A percentile compares a stretch with the other conserved stretches of the same genome.
Evolutionary conservation across 2,888 invertebrate genomes (phyloP).

Genomic region (Drosophila sordidapex): DNA sequence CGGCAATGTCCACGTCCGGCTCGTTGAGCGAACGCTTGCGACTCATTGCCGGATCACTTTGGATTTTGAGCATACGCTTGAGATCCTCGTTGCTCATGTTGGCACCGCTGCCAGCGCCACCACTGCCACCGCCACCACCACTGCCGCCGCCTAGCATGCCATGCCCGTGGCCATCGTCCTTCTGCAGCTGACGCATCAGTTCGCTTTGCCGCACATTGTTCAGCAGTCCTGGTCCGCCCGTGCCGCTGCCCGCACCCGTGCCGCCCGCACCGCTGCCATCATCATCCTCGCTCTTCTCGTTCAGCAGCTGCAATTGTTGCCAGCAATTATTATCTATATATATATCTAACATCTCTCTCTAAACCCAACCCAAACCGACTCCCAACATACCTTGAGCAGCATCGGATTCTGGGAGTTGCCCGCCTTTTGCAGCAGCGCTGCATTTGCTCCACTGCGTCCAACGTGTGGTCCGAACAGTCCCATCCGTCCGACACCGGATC

Average conservation of each 20-base stretch:
- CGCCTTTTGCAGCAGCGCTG: conserved; percentile 70
- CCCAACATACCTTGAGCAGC: conserved; percentile 87
- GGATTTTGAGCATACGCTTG: conserved; percentile 83
- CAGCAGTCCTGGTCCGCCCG: conserved; percentile 78
- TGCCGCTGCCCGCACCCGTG: conserved; percentile 9
- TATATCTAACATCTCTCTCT: not conserved
- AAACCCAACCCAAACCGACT: rapidly evolving
- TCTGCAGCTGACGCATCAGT: conserved; percentile 86
- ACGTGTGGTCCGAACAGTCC: conserved; percentile 55
- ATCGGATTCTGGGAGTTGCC: conserved; percentile 87
- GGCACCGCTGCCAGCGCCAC: conserved; percentile 60
- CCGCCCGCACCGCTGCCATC: conserved; percentile 85
- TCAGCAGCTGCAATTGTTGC: conserved; percentile 88
- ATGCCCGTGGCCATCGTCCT: conserved; percentile 80
- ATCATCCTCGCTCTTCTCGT: conserved; percentile 93
- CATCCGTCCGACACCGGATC: conserved; percentile 37
- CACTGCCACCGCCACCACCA: conserved; percentile 36
- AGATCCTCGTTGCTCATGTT: conserved; percentile 84
- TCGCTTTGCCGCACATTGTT: conserved; percentile 85
- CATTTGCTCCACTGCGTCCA: conserved; percentile 44
- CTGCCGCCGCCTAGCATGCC: conserved; percentile 62
- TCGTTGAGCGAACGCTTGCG: conserved; percentile 89
- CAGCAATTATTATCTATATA: conserved; percentile 24
- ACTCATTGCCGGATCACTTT: conserved; percentile 84
- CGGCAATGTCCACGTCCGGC: conserved; percentile 86